Evolutionary conservation across 1,140 invertebrate species (phyloP).

Genomic region (Ectropis grisescens): DNA sequence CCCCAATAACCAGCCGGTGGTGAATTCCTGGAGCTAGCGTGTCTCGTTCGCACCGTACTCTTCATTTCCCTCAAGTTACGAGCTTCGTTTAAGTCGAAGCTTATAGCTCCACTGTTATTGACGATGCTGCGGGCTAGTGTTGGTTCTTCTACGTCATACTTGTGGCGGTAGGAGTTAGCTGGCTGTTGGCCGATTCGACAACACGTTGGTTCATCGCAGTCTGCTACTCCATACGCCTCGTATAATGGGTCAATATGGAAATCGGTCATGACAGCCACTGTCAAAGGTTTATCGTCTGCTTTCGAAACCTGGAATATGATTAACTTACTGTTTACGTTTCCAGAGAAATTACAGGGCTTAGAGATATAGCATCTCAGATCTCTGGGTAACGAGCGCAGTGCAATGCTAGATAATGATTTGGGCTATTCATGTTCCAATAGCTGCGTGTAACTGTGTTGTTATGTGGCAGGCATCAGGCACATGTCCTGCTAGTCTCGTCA

Average conservation of each 20-base stretch:
- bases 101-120: slow-evolving; percentile 15
- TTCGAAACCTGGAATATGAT: slow-evolving; percentile 5
- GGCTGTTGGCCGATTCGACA: slow-evolving; percentile 75
- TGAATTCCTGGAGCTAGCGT: slow-evolving; percentile 8
- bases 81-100: slow-evolving; percentile 34
- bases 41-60: slow-evolving; percentile 9
- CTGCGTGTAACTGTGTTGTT: too few species aligned
- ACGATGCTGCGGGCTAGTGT: slow-evolving; percentile 21
- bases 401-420: too few species aligned
- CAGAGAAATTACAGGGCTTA: too few species aligned
- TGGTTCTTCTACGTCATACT: slow-evolving; percentile 16
- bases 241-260: slow-evolving; percentile 87
- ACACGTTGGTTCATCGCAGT: slow-evolving; percentile 83
- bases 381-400: too few species aligned
- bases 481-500: too few species aligned
- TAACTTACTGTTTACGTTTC: too few species aligned
- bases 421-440: too few species aligned
- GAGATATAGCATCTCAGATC: too few species aligned
- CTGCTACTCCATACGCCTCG: slow-evolving; percentile 73
- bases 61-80: slow-evolving; percentile 18
- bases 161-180: slow-evolving; percentile 6
- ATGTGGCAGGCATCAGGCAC: too few species aligned
- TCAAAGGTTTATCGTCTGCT: slow-evolving; percentile 21
- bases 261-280: slow-evolving; percentile 84
- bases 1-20: slow-evolving; percentile 82